Percentiles rank a stretch among this genome's conserved stretches.
phyloP scores from a whole-genome alignment of 37 sponge, comb jelly and placozoan species.

The Halisarca cf. caerulea region DNA sequence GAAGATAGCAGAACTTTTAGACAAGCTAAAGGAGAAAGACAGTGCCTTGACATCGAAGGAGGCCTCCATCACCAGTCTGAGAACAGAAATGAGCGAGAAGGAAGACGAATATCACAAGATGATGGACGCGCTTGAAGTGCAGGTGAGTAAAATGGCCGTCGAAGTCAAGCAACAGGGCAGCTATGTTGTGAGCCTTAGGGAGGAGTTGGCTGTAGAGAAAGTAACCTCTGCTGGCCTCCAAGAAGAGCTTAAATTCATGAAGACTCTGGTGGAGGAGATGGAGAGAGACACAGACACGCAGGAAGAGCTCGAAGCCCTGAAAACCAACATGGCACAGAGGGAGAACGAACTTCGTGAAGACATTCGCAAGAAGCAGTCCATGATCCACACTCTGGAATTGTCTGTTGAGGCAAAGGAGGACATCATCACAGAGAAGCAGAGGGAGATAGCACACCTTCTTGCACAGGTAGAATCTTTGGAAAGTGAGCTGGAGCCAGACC shows the following conservation, averaged over 20 bases:
- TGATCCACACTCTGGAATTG: background rate
- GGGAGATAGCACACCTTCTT: background rate
- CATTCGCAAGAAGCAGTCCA: slow-evolving; percentile 8
- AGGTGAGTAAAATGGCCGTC: background rate
- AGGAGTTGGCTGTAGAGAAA: background rate
- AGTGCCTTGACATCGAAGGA: background rate
- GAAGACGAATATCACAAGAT: slow-evolving; percentile 9
- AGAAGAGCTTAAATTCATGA: background rate
- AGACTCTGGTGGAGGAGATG: background rate
- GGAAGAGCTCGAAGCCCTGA: background rate
- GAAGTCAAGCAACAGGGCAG: background rate
- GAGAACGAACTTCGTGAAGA: background rate
- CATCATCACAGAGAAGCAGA: background rate
- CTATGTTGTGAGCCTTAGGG: background rate
- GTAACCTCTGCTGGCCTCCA: no score
- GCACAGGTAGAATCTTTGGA: background rate
- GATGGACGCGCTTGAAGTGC: background rate
- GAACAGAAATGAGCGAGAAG: background rate
- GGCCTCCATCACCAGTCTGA: background rate
- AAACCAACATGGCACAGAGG: background rate
- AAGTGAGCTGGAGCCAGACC: background rate
- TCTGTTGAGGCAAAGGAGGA: slow-evolving; percentile 21
- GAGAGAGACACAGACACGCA: background rate
- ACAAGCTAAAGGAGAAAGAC: background rate
- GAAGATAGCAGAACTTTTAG: background rate